phyloP scores from a whole-genome alignment of 2,888 invertebrate species.

The Bombyx huttoni region DNA sequence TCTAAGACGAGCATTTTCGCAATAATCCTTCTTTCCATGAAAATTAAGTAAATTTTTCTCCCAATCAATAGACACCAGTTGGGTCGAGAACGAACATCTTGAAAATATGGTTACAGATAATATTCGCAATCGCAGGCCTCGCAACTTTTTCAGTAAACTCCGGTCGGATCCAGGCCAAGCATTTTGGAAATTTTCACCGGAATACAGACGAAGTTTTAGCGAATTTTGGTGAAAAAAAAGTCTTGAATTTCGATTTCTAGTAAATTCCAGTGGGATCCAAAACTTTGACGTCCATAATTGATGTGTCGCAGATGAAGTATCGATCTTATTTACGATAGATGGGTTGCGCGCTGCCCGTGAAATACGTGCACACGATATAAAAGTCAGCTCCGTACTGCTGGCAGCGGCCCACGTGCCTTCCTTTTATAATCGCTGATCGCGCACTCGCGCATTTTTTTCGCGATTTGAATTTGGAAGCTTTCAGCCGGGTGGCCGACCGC shows the following conservation, averaged over 20 bases:
- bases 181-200: slow-evolving; percentile 22
- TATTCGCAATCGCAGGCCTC: slow-evolving; percentile 8
- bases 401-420: slow-evolving; percentile 50
- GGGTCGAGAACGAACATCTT: slow-evolving; percentile 57
- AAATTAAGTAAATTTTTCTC: slow-evolving; percentile 8
- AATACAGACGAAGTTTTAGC: too few species aligned
- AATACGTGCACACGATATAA: slow-evolving; percentile 40
- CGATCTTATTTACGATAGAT: slow-evolving; percentile 63
- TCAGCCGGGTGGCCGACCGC: slow-evolving; percentile 58
- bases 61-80: slow-evolving; percentile 44
- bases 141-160: slow-evolving; percentile 41
- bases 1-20: slow-evolving; percentile 54
- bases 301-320: slow-evolving; percentile 40
- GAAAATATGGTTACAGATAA: slow-evolving; percentile 13
- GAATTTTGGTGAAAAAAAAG: too few species aligned
- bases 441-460: slow-evolving; percentile 64
- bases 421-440: slow-evolving; percentile 55
- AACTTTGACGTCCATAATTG: slow-evolving; percentile 58
- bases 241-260: slow-evolving; percentile 19
- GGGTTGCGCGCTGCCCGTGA: slow-evolving; percentile 27
- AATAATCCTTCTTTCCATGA: slow-evolving; percentile 10
- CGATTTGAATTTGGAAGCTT: slow-evolving; percentile 68
- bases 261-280: slow-evolving; percentile 67
- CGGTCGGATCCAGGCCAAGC: slow-evolving; percentile 53
- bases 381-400: slow-evolving; percentile 49